Evolutionary conservation across 2,888 invertebrate species (phyloP).

Genomic region (Volucella inanis): DNA sequence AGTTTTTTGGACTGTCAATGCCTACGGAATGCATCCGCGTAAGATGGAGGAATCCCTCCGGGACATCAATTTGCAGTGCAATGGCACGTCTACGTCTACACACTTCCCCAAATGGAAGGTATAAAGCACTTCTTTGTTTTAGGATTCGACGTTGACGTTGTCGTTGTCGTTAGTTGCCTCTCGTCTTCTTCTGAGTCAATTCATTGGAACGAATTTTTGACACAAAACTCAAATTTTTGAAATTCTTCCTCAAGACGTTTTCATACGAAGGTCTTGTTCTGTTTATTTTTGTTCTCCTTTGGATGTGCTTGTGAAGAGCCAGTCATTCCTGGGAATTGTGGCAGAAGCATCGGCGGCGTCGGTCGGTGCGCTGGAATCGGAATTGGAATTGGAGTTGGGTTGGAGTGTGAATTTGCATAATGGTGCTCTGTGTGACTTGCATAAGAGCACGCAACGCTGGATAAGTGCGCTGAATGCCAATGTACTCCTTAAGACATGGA

Average conservation of each 20-base stretch:
- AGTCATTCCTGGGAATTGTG: too few relatives aligned
- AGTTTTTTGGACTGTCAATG: too few relatives aligned
- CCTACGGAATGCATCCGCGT: too few relatives aligned
- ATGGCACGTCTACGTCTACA: constrained; percentile 34
- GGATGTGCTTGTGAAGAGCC: too few relatives aligned
- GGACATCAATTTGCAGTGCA: constrained; percentile 56
- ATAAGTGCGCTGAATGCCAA: constrained; percentile 59
- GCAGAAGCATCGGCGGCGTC: too few relatives aligned
- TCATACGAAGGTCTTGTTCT: background rate
- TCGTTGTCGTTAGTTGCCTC: background rate
- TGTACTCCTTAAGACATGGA: constrained; percentile 19
- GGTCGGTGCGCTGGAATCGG: too few relatives aligned
- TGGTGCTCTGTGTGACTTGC: constrained; percentile 49
- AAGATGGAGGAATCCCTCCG: constrained; percentile 5
- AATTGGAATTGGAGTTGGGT: background rate
- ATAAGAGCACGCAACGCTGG: constrained; percentile 51
- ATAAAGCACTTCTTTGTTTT: too few relatives aligned
- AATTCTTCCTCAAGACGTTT: constrained; percentile 35
- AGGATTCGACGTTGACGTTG: too few relatives aligned
- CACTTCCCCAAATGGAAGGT: too few relatives aligned
- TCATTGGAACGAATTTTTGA: constrained; percentile 68
- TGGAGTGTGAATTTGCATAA: constrained; percentile 67
- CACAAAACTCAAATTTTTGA: constrained; percentile 52
- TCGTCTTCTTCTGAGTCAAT: constrained; percentile 11
- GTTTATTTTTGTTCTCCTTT: too few relatives aligned